Conservation (phyloP, 2,113 vertebrate species). For the Tachysurus fulvidraco region DNA sequence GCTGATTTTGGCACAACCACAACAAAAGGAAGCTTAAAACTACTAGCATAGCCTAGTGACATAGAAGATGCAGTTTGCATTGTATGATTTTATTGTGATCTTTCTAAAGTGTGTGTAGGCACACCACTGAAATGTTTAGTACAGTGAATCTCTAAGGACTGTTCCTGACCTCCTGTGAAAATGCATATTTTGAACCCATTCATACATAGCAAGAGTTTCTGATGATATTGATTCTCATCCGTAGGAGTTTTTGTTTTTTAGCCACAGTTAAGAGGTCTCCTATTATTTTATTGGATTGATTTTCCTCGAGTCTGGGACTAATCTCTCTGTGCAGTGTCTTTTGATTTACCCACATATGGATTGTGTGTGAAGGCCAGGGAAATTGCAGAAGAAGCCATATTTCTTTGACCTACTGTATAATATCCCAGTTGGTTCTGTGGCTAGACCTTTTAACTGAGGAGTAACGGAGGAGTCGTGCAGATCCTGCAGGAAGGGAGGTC, state of each 20-base stretch:
- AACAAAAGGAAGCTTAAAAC: neutral
- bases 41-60: neutral
- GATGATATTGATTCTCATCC: constrained; percentile 55
- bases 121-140: neutral
- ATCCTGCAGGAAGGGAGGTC: constrained; percentile 18
- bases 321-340: neutral
- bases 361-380: neutral
- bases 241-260: constrained; percentile 54
- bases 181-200: constrained; percentile 51
- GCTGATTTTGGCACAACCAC: too few relatives aligned
- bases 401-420: neutral
- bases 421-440: neutral
- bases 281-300: constrained; percentile 1
- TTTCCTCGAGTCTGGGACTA: constrained; percentile 14
- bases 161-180: neutral
- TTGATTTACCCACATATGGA: neutral
- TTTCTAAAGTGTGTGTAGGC: neutral
- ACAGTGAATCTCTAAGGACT: neutral
- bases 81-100: neutral
- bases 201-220: constrained; percentile 40
- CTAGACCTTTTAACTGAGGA: neutral
- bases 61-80: too few relatives aligned
- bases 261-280: constrained; percentile 26
- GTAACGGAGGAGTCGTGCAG: constrained; percentile 9
- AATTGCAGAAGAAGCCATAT: neutral